Evolutionary conservation across 23 tunicate species (phyloP).

Genomic region (Corella eumyota): DNA sequence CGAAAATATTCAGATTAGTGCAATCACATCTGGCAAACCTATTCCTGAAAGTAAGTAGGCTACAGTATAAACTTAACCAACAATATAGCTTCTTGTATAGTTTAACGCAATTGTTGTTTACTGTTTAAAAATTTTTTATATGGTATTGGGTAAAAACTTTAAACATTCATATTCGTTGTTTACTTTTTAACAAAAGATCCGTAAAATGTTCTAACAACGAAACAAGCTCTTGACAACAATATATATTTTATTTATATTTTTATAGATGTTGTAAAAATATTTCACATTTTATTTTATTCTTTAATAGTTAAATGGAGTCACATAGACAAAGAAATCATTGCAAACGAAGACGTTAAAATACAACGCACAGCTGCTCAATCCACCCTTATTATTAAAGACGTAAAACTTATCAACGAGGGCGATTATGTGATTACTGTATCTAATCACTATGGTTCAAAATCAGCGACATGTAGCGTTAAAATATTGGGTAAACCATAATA

Average conservation of each 20-base stretch:
- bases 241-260: too few species aligned
- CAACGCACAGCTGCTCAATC: conserved; percentile 39
- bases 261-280: too few species aligned
- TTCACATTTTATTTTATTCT: too few species aligned
- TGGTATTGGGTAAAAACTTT: too few species aligned
- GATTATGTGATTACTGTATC: conserved; percentile 61
- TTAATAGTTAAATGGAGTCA: conserved; percentile 23
- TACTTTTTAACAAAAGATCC: too few species aligned
- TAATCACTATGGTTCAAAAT: conserved; percentile 58
- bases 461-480: conserved; percentile 44
- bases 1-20: conserved; percentile 67
- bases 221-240: too few species aligned
- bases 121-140: too few species aligned
- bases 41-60: conserved; percentile 35
- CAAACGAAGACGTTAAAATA: conserved; percentile 42
- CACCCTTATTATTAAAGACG: conserved; percentile 17
- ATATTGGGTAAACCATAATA: conserved; percentile 46
- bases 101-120: too few species aligned
- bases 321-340: conserved; percentile 47
- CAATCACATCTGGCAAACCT: conserved; percentile 73
- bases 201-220: too few species aligned
- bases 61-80: too few species aligned
- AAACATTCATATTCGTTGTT: too few species aligned
- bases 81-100: too few species aligned
- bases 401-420: conserved; percentile 27